These are phyloP conservation scores for Xiphophorus maculatus DNA, from an alignment of 2,113 vertebrate genomes.

Conservation along the genomic window DNA sequence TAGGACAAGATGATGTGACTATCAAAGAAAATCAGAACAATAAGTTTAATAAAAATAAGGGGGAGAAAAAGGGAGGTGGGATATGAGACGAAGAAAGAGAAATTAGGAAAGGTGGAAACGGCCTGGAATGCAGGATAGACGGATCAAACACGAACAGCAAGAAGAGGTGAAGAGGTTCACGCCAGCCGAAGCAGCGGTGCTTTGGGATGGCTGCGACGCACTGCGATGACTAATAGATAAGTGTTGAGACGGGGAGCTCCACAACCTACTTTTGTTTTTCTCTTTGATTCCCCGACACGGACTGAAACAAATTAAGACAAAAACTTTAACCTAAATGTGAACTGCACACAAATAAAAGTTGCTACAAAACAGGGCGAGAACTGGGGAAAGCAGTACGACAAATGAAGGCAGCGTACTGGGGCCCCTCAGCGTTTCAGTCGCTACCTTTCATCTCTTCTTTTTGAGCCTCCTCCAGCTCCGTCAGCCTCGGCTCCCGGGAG, in stretches of 20 bases:
- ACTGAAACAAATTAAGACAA: slow-evolving; percentile 35
- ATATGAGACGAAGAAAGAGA: neutral
- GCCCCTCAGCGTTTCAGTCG: slow-evolving; percentile 39
- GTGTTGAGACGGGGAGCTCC: slow-evolving; percentile 22
- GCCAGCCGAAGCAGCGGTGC: neutral
- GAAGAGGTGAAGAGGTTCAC: neutral
- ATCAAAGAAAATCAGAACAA: neutral
- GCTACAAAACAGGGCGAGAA: slow-evolving; percentile 25
- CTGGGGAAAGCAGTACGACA: slow-evolving; percentile 1
- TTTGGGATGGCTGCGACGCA: neutral
- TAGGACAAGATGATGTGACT: neutral
- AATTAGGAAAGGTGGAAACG: neutral
- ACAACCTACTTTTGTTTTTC: slow-evolving; percentile 27
- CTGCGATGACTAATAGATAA: slow-evolving; percentile 38
- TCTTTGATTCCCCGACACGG: slow-evolving; percentile 31
- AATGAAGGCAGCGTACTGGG: slow-evolving; percentile 14
- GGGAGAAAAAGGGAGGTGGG: neutral
- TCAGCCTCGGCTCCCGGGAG: slow-evolving; percentile 35
- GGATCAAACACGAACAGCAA: neutral
- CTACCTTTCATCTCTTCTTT: slow-evolving; percentile 62
- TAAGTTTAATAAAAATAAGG: neutral
- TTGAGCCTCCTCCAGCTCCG: slow-evolving; percentile 59
- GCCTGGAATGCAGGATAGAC: neutral
- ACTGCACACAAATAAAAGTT: slow-evolving; percentile 24
- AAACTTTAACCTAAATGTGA: slow-evolving; percentile 5